Base-by-base conservation (phyloP, 2,888 invertebrate genomes). In the Aspidapion aeneum region DNA sequence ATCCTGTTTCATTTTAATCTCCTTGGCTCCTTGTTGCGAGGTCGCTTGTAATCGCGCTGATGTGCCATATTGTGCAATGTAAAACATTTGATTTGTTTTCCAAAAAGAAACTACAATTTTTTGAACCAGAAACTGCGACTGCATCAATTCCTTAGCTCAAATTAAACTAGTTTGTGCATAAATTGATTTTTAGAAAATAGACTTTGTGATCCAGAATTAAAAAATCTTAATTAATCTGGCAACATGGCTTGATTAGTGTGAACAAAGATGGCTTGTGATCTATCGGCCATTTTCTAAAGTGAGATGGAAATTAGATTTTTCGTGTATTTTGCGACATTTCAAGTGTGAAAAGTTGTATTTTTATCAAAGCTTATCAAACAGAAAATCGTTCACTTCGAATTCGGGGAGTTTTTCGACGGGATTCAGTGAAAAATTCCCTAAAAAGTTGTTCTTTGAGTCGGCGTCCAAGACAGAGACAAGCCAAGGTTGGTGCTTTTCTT, bases 201-300 rank as follows among this genome's bases (percentile, higher is more conserved):
- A 35, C 12, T 35, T 35, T 35, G 35, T 35, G 35, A 35, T 35
- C 5, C 3, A 7, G 35, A 35, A 35, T 7, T 35, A 12, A 35
- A 3, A 7, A 12, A 35, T 35, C 12, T 35, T 35, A 7, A 7
- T 35, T 3, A 12, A 35, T 35, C 5, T 35, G 35, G 35, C 35
- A 35, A 35, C 35, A 35, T 35, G 35, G 35, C 5, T 12, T 12
- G 12, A 35, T 3, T 35, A 35, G 35, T 35, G 74, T 73, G 75
- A 78, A 80, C 79, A 79, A 79, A 80, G 80, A 80, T 78, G 80
- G 79, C 80, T 77, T 79, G 76, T 78, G 72, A 70, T 77, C 77
- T 74, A 75, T 78, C 79, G 75, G 79, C 80, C 80, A 80, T 80
- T 79, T 80, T 80, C 78, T 80, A 80, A 80, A 80, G 80, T 78